Evolutionary conservation across 2,888 invertebrate species (phyloP), one percentile per base, ranked within the genome.

Genomic region (Apamea anceps): DNA sequence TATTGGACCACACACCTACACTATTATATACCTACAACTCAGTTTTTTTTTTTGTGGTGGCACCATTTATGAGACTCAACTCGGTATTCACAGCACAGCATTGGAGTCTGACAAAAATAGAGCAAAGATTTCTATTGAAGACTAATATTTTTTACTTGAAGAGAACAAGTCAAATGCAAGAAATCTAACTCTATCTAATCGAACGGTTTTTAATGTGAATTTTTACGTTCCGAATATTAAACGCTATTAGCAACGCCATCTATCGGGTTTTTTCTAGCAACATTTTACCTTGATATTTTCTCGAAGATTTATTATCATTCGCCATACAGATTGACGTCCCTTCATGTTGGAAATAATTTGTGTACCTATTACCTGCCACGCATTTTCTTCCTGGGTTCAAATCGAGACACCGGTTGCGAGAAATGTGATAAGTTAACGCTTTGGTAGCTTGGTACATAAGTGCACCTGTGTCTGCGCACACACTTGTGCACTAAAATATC

Each of bases 211-310:
- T n/a, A n/a, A n/a, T n/a, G n/a, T n/a, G n/a, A 75, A 76, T 42
- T 21, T 51, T 7, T 25, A 28, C 42, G 13, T 42, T 25, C 7
- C 18, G 6, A 57, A 21, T 2, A 37, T n/a, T 32, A 42, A 81
- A 62, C 45, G 32, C 45, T 80, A 80, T 71, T n/a, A 15, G 62
- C 67, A 77, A 57, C 77, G 86, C 77, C 86, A 87, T 85, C 86
- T 86, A 65, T 63, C 6, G 77, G 10, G 32, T 15, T 73, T 71
- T 82, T 51, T 2, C 10, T 5, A 25, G 51, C 48, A 81, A 37
- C 51, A 25, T 37, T 80, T 71, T 48, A 71, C 65, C 74, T 85
- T 85, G 70, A 13, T 48, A 80, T 37, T 66, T 71, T 71, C 70
- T 66, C 62, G 65, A 66, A 66, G 18, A 70, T 37, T 70, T 62